Conservation (phyloP, 2,888 invertebrate genomes). For the Cosmopolites sordidus region DNA sequence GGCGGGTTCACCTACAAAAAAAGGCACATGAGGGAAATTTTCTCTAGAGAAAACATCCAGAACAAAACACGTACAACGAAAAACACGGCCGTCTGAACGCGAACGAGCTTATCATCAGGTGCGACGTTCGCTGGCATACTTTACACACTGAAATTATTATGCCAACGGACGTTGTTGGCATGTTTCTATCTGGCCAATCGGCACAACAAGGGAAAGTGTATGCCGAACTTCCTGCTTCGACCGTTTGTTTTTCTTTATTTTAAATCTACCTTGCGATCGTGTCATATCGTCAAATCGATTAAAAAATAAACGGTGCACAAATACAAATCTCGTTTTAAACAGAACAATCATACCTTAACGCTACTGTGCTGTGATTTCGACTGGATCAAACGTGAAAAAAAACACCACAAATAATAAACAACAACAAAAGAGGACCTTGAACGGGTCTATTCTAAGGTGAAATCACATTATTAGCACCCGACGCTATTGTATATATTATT, state of each 20-base stretch:
- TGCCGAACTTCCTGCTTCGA: slow-evolving; percentile 37
- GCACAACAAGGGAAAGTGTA: slow-evolving; percentile 38
- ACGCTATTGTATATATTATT: neutral
- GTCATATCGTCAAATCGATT: neutral
- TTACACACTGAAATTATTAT: slow-evolving; percentile 30
- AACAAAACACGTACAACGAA: slow-evolving; percentile 4
- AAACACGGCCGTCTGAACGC: slow-evolving; percentile 13
- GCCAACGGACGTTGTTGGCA: slow-evolving; percentile 27
- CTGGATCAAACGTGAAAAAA: no score
- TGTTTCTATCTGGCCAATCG: slow-evolving; percentile 34
- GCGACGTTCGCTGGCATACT: slow-evolving; percentile 26
- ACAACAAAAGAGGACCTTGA: neutral
- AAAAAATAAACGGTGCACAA: no score
- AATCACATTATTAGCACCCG: neutral
- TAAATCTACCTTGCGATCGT: slow-evolving; percentile 1
- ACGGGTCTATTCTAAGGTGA: neutral
- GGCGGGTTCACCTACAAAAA: slow-evolving; percentile 17
- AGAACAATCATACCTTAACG: no score
- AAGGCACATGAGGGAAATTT: slow-evolving; percentile 4
- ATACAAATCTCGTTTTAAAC: no score
- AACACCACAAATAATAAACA: neutral
- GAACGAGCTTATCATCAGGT: slow-evolving; percentile 17
- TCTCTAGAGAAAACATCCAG: neutral
- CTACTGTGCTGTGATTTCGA: no score
- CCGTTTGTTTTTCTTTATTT: slow-evolving; percentile 15